phyloP scores from a whole-genome alignment of 2,113 vertebrate species.

The Orycteropus afer region DNA sequence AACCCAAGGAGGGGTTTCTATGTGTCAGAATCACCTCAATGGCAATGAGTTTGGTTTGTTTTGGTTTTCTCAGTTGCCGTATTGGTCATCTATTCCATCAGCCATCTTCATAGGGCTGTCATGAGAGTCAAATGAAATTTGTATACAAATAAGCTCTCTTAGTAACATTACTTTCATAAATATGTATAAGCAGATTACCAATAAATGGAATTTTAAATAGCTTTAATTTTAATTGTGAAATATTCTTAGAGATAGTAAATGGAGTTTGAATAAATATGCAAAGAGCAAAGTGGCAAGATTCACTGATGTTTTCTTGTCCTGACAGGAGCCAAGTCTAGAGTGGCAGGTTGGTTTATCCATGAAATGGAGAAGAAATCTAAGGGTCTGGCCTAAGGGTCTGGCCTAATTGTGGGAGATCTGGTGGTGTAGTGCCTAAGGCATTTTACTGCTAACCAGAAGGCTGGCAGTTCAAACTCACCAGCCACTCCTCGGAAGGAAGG shows the following conservation, averaged over 20 bases:
- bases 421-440: no score
- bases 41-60: no score
- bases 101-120: not conserved
- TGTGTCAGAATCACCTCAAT: no score
- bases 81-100: not conserved
- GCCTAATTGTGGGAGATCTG: no score
- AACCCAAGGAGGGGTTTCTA: no score
- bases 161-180: not conserved
- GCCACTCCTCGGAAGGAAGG: no score
- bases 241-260: not conserved
- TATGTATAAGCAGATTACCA: not conserved
- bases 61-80: not conserved
- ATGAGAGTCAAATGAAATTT: not conserved
- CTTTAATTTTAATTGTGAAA: not conserved
- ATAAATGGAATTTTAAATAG: not conserved
- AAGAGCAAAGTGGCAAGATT: not conserved
- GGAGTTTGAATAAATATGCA: not conserved
- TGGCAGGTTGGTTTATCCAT: not conserved
- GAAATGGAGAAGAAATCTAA: not conserved
- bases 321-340: not conserved
- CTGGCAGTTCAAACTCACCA: no score
- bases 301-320: not conserved
- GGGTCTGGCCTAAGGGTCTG: no score
- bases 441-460: no score
- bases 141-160: not conserved